phyloP scores from a whole-genome alignment of 2,888 invertebrate genomes.

The Mantis religiosa region DNA sequence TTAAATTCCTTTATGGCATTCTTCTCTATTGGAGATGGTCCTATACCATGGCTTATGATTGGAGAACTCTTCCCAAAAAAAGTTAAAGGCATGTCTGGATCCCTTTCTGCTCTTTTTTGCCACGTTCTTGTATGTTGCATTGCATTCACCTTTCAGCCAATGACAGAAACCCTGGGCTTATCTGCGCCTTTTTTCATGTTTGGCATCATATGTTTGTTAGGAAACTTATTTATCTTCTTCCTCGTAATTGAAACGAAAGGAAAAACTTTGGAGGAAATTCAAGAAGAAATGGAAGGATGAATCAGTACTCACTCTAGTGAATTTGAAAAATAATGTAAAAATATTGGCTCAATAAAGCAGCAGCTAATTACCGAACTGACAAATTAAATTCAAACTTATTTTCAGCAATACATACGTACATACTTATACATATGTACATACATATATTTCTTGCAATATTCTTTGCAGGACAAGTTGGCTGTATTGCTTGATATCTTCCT shows the following conservation, averaged over 20 bases:
- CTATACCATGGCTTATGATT: conserved; percentile 83
- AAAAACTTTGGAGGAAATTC: conserved; percentile 53
- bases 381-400: no score
- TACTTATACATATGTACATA: no score
- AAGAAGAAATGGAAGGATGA: conserved; percentile 44
- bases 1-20: background rate
- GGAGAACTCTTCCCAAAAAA: conserved; percentile 77
- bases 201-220: conserved; percentile 54
- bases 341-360: no score
- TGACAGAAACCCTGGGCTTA: conserved; percentile 52
- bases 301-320: no score
- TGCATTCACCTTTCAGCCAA: conserved; percentile 54
- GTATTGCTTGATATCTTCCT: no score
- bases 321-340: no score
- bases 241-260: conserved; percentile 68
- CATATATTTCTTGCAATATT: no score
- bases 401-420: no score
- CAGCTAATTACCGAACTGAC: no score
- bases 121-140: conserved; percentile 45
- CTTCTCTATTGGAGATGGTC: conserved; percentile 81
- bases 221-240: conserved; percentile 58
- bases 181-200: conserved; percentile 66
- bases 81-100: conserved; percentile 53
- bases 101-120: conserved; percentile 45
- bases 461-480: no score